phyloP scores from a whole-genome alignment of 2,888 invertebrate genomes.

The Caenorhabditis imperialis region DNA sequence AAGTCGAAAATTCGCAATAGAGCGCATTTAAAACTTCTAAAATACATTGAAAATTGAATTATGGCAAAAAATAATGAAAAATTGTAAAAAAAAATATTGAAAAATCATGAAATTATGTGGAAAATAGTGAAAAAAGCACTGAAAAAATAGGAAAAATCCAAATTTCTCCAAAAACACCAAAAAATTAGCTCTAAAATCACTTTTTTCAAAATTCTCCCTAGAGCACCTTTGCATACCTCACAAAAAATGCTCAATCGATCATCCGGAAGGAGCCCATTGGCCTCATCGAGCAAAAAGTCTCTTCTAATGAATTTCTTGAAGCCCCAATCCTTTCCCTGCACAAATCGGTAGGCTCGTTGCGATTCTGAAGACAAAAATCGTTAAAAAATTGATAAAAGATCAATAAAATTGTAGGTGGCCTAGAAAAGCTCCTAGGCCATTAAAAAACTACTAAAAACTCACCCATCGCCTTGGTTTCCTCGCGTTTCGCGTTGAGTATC shows the following conservation, averaged over 20 bases:
- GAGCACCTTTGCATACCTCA: conserved; percentile 96
- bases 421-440: too few relatives aligned
- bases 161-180: too few relatives aligned
- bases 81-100: too few relatives aligned
- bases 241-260: conserved; percentile 96
- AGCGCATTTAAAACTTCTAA: too few relatives aligned
- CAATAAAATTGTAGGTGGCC: background rate
- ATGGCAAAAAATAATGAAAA: too few relatives aligned
- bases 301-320: conserved; percentile 99
- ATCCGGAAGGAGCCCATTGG: conserved; percentile 97
- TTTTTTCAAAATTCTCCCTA: conserved; percentile 99
- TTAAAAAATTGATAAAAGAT: background rate
- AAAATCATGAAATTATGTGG: background rate
- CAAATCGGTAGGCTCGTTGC: conserved; percentile 96
- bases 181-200: too few relatives aligned
- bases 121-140: background rate
- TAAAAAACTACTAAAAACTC: conserved; percentile 78
- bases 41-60: too few relatives aligned
- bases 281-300: conserved; percentile 98
- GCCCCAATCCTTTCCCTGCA: conserved; percentile 99
- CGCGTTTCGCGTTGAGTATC: conserved; percentile 98
- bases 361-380: conserved; percentile 83
- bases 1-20: too few relatives aligned
- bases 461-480: conserved; percentile 99
- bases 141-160: background rate